Base-by-base conservation (phyloP, 2,113 vertebrate species). In the Ophiodon elongatus region DNA sequence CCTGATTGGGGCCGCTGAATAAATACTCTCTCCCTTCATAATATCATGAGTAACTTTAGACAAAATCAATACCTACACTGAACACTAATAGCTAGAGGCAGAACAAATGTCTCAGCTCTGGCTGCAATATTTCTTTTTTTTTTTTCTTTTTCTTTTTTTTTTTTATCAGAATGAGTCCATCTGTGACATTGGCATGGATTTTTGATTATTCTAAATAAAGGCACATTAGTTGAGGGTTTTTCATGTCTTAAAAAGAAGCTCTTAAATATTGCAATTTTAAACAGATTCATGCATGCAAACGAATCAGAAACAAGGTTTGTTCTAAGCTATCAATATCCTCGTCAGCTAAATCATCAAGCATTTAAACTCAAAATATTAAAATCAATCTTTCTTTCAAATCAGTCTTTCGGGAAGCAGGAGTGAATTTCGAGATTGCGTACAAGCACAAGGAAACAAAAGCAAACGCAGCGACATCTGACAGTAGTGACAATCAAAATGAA, bases 1-100 rank as follows among this genome's bases (percentile, higher is more conserved):
- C 90, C 87, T 93, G 91, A 93, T 93, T 92, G 92, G 89, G 65
- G 71, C 88, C 87, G 88, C 91, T 89, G 82, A 89, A 90, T 90
- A 92, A 94, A 92, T 92, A 93, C 84, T 82, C 77, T 85, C 80
- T 85, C 87, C 79, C 85, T 93, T 84, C 88, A 89, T 89, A 93
- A 90, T 90, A 85, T 90, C 89, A 75, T 83, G 85, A 67, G 93
- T 89, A 92, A 92, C 91, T 79, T 39, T 68, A 93, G 89, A 94
- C 88, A 86, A 91, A 93, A 94, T 91, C 92, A 93, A 92, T 92
- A 91, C 80, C 65, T 65, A 4, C 77, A 85, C 85, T 41, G 84
- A 85, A 86, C 80, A 79, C 80, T 73, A 82, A 89, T 70, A 86
- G 86, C 87, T 80, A 6, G 69, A 85, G 87, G 79, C 84, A 68